Evolutionary conservation across 2,888 invertebrate species (phyloP), one percentile per base, ranked within the genome.

Genomic region (Chrysopilus asiliformis): DNA sequence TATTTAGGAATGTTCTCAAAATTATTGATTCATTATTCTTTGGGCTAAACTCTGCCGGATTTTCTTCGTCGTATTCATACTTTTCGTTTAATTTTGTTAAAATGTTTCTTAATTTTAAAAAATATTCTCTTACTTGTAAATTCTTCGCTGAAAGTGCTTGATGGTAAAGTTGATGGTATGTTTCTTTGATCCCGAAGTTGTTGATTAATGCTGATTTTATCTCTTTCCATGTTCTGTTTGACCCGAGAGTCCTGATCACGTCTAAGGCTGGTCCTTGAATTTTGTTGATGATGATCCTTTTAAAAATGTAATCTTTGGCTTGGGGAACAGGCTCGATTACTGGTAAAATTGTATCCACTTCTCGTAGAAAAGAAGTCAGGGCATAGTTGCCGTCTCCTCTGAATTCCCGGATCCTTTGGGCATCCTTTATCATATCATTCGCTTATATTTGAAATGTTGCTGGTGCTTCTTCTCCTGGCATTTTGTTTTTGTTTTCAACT

Each of bases 1-100:
- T 45, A 36, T 44, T 45, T 4, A 43, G 4, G 20, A 40, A 45
- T 34, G 45, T 47, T 34, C 42, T 38, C 36, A 46, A 38, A 35
- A 43, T 45, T 30, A 33, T 38, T 25, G 41, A 39, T 33, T 47
- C 40, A 28, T 41, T 41, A 39, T 34, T 39, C 27, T 36, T 18
- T 14, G 43, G 40, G 25, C 41, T 42, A 39, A 43, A 45, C 22
- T 47, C 45, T 25, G 34, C 17, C 18, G 43, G 42, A 17, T 45
- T 42, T 30, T 38, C 35, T 10, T 24, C 15, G 32, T 44, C 45
- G 38, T 41, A 43, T 34, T 47, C 45, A 31, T 36, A 40, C 19
- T 42, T 45, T 34, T 42, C 39, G 28, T 44, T 46, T 24, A 46
- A 31, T 34, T 40, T 43, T 38, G 31, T 40, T 30, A 41, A 35